Base-by-base conservation (phyloP, 1,140 invertebrate species). In the Theocolax elegans region DNA sequence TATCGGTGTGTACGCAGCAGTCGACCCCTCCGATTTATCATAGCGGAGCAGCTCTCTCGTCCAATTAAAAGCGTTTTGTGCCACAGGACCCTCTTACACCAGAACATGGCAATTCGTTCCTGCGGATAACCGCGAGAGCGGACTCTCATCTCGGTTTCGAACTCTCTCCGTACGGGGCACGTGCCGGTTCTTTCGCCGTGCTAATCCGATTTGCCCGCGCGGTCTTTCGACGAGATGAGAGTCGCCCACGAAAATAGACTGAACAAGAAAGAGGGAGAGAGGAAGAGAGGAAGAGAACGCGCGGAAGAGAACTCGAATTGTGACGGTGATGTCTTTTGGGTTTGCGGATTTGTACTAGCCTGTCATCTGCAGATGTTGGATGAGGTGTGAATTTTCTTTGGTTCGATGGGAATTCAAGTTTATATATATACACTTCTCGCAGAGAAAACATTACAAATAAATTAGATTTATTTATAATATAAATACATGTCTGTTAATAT, bases 161-260 rank as follows among this genome's bases (percentile, higher is more conserved):
- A 35, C 31, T 10, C 31, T 35, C 31, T 6, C 31, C 35, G 48
- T 31, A 27, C 27, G 9, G 21, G 54, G 35, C 73, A 71, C 73
- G 75, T 74, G 73, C 12, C 71, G 38, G 42, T 35, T 69, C 9
- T 25, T 15, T 23, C 10, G 29, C 51, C 63, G 72, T 67, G 67
- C 69, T 75, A 76, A 78, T 76, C 69, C 56, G 51, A 21, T 67
- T 70, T 62, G 15, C 53, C 49, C 38, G 60, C 35, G 66, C 19
- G n/a, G 15, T 10, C n/a, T n/a, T n/a, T n/a, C n/a, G n/a, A n/a
- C n/a, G 3, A 51, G n/a, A 51, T 3, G 21, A 25, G 2, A 1
- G 10, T 15, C 25, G 15, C 49, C 23, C 19, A 21, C 23, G 19
- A 17, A 56, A 35, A 35, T 12, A 35, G 35, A 35, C 8, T 7